These are phyloP conservation scores for Hetaerina titia DNA, from an alignment of 2,888 invertebrate genomes.

Conservation along the genomic window DNA sequence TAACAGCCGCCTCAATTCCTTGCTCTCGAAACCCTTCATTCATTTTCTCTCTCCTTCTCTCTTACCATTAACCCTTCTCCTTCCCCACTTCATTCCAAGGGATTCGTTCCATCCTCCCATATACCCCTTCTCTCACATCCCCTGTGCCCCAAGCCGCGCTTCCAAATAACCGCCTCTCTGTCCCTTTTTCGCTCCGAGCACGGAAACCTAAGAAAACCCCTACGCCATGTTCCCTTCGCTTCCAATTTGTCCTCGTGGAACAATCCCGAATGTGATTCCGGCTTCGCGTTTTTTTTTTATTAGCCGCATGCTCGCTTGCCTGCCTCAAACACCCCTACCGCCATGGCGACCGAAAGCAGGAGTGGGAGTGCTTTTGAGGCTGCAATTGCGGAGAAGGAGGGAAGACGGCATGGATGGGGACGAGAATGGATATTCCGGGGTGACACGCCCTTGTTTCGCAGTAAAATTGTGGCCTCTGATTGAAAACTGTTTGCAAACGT, in stretches of 20 bases:
- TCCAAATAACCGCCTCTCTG: not conserved
- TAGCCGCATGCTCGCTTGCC: not conserved
- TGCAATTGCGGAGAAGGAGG: not conserved
- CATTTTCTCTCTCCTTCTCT: not conserved
- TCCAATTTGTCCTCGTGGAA: constrained; percentile 17
- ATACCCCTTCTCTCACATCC: not conserved
- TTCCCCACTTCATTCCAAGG: not conserved
- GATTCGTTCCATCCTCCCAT: not conserved
- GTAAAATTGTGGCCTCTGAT: not conserved
- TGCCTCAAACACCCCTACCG: not conserved
- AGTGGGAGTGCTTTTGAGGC: not conserved
- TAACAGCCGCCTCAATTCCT: not conserved
- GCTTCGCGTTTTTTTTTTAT: not conserved
- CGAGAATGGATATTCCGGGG: not conserved
- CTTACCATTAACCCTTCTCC: not conserved
- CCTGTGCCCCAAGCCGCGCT: not conserved
- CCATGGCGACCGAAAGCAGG: not conserved
- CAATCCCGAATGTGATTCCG: not conserved
- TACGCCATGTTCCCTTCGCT: not conserved
- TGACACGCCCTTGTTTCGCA: not conserved
- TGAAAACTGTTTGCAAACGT: constrained; percentile 21
- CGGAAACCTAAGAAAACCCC: not conserved
- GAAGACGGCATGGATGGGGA: not conserved
- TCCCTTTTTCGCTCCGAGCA: not conserved
- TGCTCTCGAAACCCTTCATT: not conserved